Base-by-base conservation (phyloP, 2,797 vertebrate genomes). In the Pampus argenteus region DNA sequence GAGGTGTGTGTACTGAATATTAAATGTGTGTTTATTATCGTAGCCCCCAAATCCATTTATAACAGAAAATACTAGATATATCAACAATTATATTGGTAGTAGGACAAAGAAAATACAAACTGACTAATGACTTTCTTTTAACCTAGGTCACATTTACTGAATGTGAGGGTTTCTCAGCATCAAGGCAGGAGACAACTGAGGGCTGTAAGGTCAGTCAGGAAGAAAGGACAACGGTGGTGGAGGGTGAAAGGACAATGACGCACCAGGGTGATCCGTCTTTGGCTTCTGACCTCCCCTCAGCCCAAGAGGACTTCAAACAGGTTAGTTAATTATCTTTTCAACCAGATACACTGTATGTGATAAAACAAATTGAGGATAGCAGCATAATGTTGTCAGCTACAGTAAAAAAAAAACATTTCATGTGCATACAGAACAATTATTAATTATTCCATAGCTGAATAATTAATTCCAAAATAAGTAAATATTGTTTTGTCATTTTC, bases 261-360 rank as follows among this genome's bases (percentile, higher is more conserved):
- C 95, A 93, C 26, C 90, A 94, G 5, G 96, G 96, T 60, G 96
- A 97, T 86, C 71, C 89, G 20, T 93, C 93, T 56, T 86, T 97
- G 90, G 92, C 95, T 56, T 89, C 91, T 72, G 95, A 97, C 86
- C 95, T 97, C 49, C 95, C 96, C 0, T 94, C 96, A 69, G 95
- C 96, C 90, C 94, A 95, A 88, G 95, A 97, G 23, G 96, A 97
- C 93, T 97, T 97, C 64, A 94, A 96, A 92, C 91, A 98, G 97
- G 98, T 98, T 68, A 73, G 89, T 78, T 17, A 23, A 65, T 25
- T 48, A 38, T 11, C 8, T 42, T 0, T 2, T 70, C 2, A 20
- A 61, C 15, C 4, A 29, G 22, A 29, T 40, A 42, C 13, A 49
- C 26, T 17, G n/a, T 45, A 8, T 67, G 56, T 48, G 4, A 66